phyloP scores from a whole-genome alignment of 2,888 invertebrate species.

The Limenitis camilla region DNA sequence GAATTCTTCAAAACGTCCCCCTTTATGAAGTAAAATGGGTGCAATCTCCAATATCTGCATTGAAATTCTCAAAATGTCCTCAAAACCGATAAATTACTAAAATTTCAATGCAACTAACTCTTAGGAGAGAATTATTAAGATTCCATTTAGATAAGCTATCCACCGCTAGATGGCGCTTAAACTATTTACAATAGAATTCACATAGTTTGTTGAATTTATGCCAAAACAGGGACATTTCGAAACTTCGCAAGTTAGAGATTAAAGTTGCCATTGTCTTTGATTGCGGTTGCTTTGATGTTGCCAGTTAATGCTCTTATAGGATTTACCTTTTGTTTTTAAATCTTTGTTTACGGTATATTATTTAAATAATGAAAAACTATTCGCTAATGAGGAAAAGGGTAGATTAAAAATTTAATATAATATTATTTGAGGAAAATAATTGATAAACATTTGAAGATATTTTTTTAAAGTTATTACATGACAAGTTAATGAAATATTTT shows the following conservation, averaged over 20 bases:
- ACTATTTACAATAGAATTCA: slow-evolving; percentile 31
- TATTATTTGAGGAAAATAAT: too few species aligned
- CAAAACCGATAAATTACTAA: neutral
- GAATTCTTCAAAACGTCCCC: too few species aligned
- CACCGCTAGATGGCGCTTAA: slow-evolving; percentile 51
- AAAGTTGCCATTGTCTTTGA: slow-evolving; percentile 30
- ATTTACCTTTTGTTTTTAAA: neutral
- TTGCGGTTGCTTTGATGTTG: slow-evolving; percentile 26
- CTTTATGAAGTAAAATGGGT: too few species aligned
- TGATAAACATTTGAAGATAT: too few species aligned
- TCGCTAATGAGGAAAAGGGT: too few species aligned
- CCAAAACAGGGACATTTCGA: slow-evolving; percentile 40
- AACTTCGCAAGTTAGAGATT: slow-evolving; percentile 47
- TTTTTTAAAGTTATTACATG: too few species aligned
- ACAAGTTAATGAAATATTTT: too few species aligned
- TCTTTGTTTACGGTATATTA: neutral
- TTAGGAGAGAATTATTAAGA: slow-evolving; percentile 9
- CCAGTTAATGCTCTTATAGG: neutral
- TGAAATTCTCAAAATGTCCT: neutral
- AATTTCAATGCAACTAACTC: neutral
- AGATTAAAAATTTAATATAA: too few species aligned
- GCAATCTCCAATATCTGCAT: neutral
- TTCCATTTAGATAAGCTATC: slow-evolving; percentile 33
- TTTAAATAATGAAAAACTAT: too few species aligned
- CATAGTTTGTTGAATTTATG: slow-evolving; percentile 47